Base-by-base conservation (phyloP, 2,113 vertebrate genomes). In the Polypterus bichir region DNA sequence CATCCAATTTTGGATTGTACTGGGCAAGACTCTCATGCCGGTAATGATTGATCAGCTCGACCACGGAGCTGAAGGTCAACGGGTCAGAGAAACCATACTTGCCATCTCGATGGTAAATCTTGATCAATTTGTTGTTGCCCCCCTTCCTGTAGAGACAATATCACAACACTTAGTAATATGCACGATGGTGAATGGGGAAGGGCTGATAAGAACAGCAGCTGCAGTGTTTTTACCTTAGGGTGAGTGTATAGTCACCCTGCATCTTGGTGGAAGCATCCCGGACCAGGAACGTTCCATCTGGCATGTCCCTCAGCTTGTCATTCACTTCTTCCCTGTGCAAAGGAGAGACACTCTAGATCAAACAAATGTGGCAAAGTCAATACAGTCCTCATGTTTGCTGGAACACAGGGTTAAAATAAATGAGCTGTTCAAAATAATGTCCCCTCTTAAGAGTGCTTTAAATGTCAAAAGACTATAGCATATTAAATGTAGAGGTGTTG, bases 41-140 rank as follows among this genome's bases (percentile, higher is more conserved):
- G 71, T 98, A 97, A 79, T 97, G 88, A 82, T 83, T 90, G 65
- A 98, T 97, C 65, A 98, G 90, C 59, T 98, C 95, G 80, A 94
- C 91, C 6, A 97, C 94, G 0, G 95, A 97, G 51, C 73, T 85
- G 76, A 98, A 98, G 0, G 92, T 94, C 69, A 98, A 81, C 0
- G 94, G 94, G 65, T 98, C 95, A 46, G 94, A 97, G 78, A 98
- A 98, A 67, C 95, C 95, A 0, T 93, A 97, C 70, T 92, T 92
- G 44, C 90, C 92, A 59, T 95, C 95, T 3, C 78, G 83, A 70
- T 98, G 92, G 70, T 93, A 94, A 72, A 98, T 97, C 83, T 95
- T 94, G 68, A 98, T 97, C 74, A 98, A 78, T 52, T 96, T 94
- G 81, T 97, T 98, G 81, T 92, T 92, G 61, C 91, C 92, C 54